Evolutionary conservation across 2,888 invertebrate genomes (phyloP).

Genomic region (Spisula subtruncata): DNA sequence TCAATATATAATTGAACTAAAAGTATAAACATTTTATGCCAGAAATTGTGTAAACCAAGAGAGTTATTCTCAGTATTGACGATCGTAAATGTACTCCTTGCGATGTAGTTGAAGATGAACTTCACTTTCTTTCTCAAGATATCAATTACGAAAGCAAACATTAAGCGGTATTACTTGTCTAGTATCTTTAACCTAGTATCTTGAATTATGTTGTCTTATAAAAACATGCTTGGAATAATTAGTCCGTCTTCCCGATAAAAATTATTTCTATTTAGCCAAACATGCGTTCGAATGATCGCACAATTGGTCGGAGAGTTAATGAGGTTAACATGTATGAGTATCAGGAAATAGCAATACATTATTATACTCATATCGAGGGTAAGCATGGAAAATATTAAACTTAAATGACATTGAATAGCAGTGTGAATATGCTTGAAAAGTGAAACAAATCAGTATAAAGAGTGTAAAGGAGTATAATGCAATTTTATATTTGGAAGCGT

Average conservation of each 20-base stretch:
- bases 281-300: too few relatives aligned
- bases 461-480: not conserved
- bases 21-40: too few relatives aligned
- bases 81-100: not conserved
- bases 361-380: too few relatives aligned
- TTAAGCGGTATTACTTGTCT: not conserved
- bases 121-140: not conserved
- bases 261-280: too few relatives aligned
- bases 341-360: too few relatives aligned
- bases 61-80: not conserved
- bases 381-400: not conserved
- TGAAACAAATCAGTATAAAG: not conserved
- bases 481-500: not conserved
- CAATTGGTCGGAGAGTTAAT: too few relatives aligned
- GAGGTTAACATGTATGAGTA: too few relatives aligned
- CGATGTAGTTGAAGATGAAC: not conserved
- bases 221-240: not conserved
- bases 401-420: not conserved
- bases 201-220: not conserved
- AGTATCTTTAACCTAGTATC: too few relatives aligned
- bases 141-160: conserved; percentile 7
- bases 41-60: not conserved
- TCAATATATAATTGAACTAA: too few relatives aligned
- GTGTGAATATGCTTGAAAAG: not conserved
- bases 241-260: too few relatives aligned